A percentile compares a stretch with the other conserved stretches of the same genome.
Evolutionary conservation across 1,140 invertebrate species (phyloP).

Genomic region (Drosophila virilis): DNA sequence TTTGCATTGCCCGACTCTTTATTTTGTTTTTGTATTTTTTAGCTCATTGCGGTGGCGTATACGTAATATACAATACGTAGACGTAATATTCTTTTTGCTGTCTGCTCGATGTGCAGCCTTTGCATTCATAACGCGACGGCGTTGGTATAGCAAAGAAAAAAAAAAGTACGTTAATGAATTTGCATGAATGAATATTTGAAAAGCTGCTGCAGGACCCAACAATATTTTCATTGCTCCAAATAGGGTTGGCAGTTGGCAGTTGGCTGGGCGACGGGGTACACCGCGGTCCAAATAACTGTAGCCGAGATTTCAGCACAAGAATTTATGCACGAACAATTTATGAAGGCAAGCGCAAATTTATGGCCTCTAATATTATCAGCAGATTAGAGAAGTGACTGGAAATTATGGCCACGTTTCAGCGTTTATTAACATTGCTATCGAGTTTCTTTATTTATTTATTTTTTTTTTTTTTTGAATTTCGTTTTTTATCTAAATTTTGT

Average conservation of each 20-base stretch:
- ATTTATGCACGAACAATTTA: constrained; percentile 64
- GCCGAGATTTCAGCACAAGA: constrained; percentile 52
- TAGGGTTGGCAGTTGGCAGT: neutral
- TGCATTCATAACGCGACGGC: constrained; percentile 54
- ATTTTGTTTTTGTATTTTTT: constrained; percentile 16
- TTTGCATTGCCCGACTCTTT: constrained; percentile 41
- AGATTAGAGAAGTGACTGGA: constrained; percentile 68
- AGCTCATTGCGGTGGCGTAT: constrained; percentile 44
- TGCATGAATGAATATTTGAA: constrained; percentile 72
- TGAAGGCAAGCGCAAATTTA: constrained; percentile 65
- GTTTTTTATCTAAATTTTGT: constrained; percentile 14
- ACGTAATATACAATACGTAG: constrained; percentile 54
- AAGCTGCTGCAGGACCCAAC: constrained; percentile 58
- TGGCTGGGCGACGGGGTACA: neutral
- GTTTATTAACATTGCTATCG: constrained; percentile 39
- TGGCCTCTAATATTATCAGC: constrained; percentile 65
- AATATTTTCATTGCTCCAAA: constrained; percentile 51
- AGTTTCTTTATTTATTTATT: constrained; percentile 1
- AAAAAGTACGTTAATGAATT: constrained; percentile 65
- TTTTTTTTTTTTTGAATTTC: constrained; percentile 8
- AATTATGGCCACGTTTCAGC: constrained; percentile 52
- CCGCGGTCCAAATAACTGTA: constrained; percentile 7
- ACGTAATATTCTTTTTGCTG: constrained; percentile 49
- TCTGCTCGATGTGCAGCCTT: constrained; percentile 51
- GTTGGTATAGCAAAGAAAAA: constrained; percentile 13